A percentile compares a stretch with the other conserved stretches of the same genome.
phyloP scores from a whole-genome alignment of 2,888 invertebrate genomes.

The Patella depressa region DNA sequence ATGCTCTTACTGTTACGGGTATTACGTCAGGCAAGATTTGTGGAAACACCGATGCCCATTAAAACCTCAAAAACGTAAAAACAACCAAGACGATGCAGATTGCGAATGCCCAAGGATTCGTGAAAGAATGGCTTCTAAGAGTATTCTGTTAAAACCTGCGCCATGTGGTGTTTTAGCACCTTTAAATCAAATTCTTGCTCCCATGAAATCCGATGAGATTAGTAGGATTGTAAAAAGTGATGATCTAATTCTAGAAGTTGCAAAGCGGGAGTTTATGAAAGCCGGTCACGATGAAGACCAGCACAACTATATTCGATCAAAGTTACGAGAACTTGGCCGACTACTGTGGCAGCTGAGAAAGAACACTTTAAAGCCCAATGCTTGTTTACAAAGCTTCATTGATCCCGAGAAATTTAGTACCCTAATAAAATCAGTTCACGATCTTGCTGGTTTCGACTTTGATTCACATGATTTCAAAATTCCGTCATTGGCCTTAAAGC shows the following conservation, averaged over 20 bases:
- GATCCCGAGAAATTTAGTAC: not conserved
- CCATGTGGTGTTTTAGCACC: not conserved
- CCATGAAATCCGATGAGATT: not conserved
- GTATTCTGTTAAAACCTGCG: not conserved
- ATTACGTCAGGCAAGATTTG: not conserved
- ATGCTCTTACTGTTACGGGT: conserved; percentile 1
- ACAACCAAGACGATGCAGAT: not conserved
- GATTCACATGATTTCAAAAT: not conserved
- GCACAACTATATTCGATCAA: not conserved
- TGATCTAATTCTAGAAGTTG: not conserved
- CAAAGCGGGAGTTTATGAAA: not conserved
- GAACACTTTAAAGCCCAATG: not conserved
- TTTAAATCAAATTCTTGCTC: not conserved
- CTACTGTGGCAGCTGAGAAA: not conserved
- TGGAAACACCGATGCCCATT: not conserved
- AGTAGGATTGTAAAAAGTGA: not conserved
- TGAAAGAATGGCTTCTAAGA: not conserved
- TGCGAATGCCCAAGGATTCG: not conserved
- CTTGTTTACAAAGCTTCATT: not conserved
- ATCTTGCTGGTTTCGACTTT: not conserved
- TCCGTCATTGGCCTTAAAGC: not conserved
- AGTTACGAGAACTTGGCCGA: not conserved
- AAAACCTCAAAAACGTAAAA: not conserved
- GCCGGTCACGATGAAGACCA: not conserved
- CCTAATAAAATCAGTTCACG: not conserved